Percentiles rank a stretch among this genome's conserved stretches.
phyloP scores from a whole-genome alignment of 2,888 invertebrate genomes.

The Yponomeuta cagnagella region DNA sequence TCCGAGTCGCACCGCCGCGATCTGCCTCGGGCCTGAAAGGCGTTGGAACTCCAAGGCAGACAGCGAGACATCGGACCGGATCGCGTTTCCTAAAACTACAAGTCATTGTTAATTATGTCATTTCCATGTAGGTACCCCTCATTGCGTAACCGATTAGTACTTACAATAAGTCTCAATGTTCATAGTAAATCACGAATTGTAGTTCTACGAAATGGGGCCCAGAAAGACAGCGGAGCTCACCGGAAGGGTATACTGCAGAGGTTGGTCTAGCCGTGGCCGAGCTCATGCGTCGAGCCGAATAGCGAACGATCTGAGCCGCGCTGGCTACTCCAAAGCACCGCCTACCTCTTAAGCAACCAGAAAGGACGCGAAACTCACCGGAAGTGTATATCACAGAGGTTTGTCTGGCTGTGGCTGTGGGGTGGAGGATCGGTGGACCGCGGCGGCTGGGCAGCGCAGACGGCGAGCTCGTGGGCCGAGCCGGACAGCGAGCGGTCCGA shows the following conservation, averaged over 20 bases:
- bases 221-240: constrained; percentile 31
- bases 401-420: constrained; percentile 93
- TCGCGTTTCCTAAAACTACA: too few species aligned
- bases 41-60: too few species aligned
- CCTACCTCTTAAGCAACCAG: not conserved
- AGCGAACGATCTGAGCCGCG: constrained; percentile 89
- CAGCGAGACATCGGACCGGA: too few species aligned
- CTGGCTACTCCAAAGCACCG: constrained; percentile 52
- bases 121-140: too few species aligned
- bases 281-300: constrained; percentile 88
- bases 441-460: constrained; percentile 78
- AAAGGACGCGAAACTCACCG: constrained; percentile 56
- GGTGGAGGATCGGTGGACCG: constrained; percentile 84
- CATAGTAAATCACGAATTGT: too few species aligned
- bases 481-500: constrained; percentile 90
- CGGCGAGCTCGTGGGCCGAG: constrained; percentile 87
- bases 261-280: constrained; percentile 83
- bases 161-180: too few species aligned
- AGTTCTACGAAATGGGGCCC: too few species aligned
- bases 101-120: too few species aligned
- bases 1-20: too few species aligned
- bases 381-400: constrained; percentile 86
- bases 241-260: constrained; percentile 87
- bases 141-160: too few species aligned
- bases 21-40: too few species aligned